Evolutionary conservation across 1,140 invertebrate genomes (phyloP).

Genomic region (Zelostemma sp.): DNA sequence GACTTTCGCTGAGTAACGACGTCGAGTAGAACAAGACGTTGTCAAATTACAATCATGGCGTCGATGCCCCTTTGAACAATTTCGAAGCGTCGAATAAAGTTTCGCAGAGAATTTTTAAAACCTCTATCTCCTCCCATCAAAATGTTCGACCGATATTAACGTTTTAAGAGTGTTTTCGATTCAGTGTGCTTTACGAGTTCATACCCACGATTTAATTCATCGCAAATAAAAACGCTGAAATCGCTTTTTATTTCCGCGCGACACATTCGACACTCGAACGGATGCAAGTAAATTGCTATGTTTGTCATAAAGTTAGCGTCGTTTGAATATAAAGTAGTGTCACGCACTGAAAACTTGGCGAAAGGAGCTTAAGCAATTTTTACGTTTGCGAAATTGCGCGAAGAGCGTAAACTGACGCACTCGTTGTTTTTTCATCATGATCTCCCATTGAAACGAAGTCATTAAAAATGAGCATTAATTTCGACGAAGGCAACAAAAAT

Average conservation of each 20-base stretch:
- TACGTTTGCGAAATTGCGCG: slow-evolving; percentile 30
- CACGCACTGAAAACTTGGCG: slow-evolving; percentile 20
- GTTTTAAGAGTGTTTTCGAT: not conserved
- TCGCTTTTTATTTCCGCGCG: slow-evolving; percentile 20
- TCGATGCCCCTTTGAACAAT: no score
- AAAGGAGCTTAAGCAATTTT: slow-evolving; percentile 32
- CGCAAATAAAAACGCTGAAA: slow-evolving; percentile 15
- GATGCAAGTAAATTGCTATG: slow-evolving; percentile 23
- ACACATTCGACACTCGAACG: slow-evolving; percentile 34
- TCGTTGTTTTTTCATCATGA: no score
- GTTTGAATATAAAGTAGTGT: slow-evolving; percentile 33
- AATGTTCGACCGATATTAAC: no score
- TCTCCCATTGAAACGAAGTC: no score
- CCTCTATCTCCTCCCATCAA: no score
- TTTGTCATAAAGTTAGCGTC: slow-evolving; percentile 37
- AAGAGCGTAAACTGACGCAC: slow-evolving; percentile 21
- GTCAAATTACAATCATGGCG: not conserved
- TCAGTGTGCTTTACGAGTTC: not conserved
- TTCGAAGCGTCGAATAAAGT: no score
- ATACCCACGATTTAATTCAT: no score
- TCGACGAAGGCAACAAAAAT: no score
- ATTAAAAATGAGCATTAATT: no score
- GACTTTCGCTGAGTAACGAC: not conserved
- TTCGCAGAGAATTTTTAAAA: no score
- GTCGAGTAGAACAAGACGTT: not conserved